Conservation (phyloP, 2,113 vertebrate genomes). For the Pampusana beccarii region DNA sequence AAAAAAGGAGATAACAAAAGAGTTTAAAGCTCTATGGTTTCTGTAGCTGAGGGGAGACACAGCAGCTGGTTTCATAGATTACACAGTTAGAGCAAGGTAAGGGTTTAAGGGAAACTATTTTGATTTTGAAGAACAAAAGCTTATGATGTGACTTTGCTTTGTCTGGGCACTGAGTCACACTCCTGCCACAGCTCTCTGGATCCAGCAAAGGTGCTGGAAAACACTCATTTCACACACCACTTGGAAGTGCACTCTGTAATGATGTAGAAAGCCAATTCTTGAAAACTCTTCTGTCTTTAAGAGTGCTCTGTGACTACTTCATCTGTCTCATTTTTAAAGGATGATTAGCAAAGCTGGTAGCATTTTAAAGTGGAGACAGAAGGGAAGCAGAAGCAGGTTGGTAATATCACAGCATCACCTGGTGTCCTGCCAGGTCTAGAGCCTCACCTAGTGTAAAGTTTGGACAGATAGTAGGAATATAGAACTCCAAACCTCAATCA, state of each 20-base stretch:
- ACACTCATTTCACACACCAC: background rate
- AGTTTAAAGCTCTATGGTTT: background rate
- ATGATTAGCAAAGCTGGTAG: accelerated
- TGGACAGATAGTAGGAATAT: background rate
- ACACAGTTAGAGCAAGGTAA: background rate
- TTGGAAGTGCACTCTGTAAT: background rate
- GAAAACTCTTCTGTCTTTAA: background rate
- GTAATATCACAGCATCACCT: background rate
- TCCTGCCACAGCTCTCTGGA: background rate
- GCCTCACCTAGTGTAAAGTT: background rate
- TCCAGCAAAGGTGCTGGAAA: background rate
- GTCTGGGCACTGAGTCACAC: too few relatives aligned
- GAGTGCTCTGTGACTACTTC: background rate
- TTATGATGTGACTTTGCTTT: background rate
- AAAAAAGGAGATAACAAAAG: background rate
- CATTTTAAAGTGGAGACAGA: background rate
- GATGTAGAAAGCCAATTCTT: background rate
- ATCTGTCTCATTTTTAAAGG: background rate
- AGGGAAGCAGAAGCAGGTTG: background rate
- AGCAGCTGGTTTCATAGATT: background rate
- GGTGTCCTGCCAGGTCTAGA: background rate
- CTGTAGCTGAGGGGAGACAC: background rate
- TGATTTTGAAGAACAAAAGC: background rate
- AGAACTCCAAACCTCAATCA: background rate
- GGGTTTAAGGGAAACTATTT: background rate